phyloP scores from a whole-genome alignment of 2,113 vertebrate species.

The Hemiprocne comata region DNA sequence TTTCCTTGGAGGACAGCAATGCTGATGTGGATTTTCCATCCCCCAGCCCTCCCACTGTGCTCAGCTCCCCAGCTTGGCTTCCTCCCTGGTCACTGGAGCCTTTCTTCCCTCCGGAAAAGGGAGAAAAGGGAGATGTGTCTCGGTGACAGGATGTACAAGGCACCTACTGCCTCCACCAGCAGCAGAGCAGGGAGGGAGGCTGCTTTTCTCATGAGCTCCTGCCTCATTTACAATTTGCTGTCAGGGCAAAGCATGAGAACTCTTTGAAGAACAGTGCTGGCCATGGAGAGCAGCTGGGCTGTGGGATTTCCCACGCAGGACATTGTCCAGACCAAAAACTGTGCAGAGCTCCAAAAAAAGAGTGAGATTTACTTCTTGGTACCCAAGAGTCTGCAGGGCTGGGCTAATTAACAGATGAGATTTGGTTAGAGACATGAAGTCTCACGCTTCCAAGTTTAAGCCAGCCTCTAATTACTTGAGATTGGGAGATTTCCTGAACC shows the following conservation, averaged over 20 bases:
- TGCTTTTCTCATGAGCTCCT: background rate
- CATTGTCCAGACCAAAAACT: background rate
- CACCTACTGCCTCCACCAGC: background rate
- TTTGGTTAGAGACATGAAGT: background rate
- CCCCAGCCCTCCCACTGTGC: background rate
- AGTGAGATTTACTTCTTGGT: background rate
- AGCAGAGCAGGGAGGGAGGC: background rate
- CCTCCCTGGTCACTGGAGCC: background rate
- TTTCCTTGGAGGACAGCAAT: background rate
- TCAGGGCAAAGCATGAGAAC: background rate
- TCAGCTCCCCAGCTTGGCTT: background rate
- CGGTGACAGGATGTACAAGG: background rate
- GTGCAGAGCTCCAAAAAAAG: background rate
- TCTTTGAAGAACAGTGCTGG: background rate
- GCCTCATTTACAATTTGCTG: background rate
- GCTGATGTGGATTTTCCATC: background rate
- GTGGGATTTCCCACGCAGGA: background rate
- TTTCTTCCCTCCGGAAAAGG: background rate
- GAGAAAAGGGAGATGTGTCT: background rate
- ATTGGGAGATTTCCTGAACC: background rate
- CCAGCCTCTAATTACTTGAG: background rate
- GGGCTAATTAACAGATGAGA: background rate
- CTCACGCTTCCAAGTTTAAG: background rate
- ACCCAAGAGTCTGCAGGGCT: background rate
- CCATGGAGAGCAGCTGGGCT: background rate